A percentile compares a stretch with the other conserved stretches of the same genome.
phyloP scores from a whole-genome alignment of 2,113 vertebrate genomes.

The Oxyura jamaicensis region DNA sequence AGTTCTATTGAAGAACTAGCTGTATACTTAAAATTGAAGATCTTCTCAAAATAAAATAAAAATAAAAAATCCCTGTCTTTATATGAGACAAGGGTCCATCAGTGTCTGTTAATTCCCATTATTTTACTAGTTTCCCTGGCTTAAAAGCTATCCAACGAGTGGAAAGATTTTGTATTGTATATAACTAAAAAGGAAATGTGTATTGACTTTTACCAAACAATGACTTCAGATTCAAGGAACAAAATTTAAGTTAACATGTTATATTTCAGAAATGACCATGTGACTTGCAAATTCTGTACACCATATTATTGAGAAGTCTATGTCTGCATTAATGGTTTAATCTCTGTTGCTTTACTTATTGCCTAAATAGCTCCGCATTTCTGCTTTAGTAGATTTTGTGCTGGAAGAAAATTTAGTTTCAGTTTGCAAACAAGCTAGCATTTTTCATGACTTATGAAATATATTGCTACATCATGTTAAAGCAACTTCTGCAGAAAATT shows the following conservation, averaged over 20 bases:
- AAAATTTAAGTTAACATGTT: background rate
- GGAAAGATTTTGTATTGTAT: background rate
- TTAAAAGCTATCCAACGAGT: background rate
- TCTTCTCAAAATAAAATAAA: background rate
- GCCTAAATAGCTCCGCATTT: background rate
- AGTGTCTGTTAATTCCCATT: background rate
- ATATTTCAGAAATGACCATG: background rate
- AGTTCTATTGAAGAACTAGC: slow-evolving; percentile 7
- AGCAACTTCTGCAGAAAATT: background rate
- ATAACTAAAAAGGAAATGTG: background rate
- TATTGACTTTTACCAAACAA: background rate
- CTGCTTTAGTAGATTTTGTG: background rate
- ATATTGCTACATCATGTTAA: background rate
- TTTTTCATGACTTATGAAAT: background rate
- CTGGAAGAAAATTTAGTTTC: background rate
- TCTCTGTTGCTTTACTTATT: background rate
- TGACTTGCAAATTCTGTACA: background rate
- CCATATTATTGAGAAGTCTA: background rate
- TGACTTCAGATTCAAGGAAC: background rate
- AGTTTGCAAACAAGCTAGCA: background rate
- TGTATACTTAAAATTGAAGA: background rate
- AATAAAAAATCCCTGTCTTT: background rate
- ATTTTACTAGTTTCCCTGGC: background rate
- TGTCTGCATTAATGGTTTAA: background rate
- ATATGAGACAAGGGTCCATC: background rate